Conservation (phyloP, 1,140 invertebrate species). For the Aphelenchoides besseyi region DNA sequence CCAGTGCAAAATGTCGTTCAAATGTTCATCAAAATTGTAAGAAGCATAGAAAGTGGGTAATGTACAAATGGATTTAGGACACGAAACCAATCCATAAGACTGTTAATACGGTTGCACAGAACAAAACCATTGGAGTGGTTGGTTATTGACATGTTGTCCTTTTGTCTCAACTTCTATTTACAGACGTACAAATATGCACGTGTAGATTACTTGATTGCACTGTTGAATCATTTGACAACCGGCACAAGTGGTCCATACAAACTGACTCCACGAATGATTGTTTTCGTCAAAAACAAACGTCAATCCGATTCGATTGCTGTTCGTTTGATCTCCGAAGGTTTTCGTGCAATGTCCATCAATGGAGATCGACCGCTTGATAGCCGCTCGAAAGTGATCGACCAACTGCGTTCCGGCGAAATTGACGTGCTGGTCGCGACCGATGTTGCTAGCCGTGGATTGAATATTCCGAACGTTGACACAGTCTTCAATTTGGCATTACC, state of each 20-base stretch:
- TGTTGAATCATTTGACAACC: not conserved
- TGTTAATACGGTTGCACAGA: no score
- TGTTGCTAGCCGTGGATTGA: conserved; percentile 82
- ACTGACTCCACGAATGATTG: not conserved
- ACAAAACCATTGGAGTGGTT: no score
- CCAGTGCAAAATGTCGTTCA: conserved; percentile 13
- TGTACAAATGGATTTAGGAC: not conserved
- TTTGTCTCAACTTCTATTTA: not conserved
- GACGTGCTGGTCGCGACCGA: conserved; percentile 61
- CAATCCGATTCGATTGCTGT: conserved; percentile 12
- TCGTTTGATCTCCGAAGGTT: conserved; percentile 1
- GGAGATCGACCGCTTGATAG: conserved; percentile 80
- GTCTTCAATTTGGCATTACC: conserved; percentile 84
- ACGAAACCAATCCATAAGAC: not conserved
- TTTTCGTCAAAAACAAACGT: conserved; percentile 20
- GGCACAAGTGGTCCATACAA: not conserved
- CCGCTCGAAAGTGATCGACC: conserved; percentile 76
- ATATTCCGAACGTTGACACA: conserved; percentile 83
- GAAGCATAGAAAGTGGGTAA: not conserved
- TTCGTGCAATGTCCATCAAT: conserved; percentile 23
- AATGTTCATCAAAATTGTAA: conserved; percentile 9
- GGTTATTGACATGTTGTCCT: not conserved
- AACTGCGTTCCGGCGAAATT: not conserved
- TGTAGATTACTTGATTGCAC: not conserved
- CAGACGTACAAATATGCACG: not conserved